Conservation (phyloP, 2,888 invertebrate species). For the Cosmorhoe ocellata region DNA sequence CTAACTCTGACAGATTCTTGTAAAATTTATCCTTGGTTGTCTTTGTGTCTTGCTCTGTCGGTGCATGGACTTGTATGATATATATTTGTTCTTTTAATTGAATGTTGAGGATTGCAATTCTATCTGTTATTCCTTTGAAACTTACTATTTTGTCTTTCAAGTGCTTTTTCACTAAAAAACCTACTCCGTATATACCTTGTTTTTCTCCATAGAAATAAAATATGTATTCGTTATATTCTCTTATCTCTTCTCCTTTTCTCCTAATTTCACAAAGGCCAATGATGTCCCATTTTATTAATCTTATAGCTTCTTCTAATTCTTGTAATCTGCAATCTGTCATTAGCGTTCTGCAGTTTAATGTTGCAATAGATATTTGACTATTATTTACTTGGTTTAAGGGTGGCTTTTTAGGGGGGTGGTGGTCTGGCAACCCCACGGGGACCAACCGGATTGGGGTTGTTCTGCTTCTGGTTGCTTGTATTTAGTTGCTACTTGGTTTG, state of each 20-base stretch:
- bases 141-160: constrained; percentile 4
- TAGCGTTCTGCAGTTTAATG: constrained; percentile 9
- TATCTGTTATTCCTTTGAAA: constrained; percentile 5
- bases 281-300: constrained; percentile 32
- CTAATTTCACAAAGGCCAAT: constrained; percentile 34
- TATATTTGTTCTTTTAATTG: not conserved
- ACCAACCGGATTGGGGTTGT: constrained; percentile 34
- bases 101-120: constrained; percentile 18
- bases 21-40: constrained; percentile 1
- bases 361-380: constrained; percentile 9
- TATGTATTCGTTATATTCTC: constrained; percentile 2
- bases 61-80: not conserved
- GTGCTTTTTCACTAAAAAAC: constrained; percentile 16
- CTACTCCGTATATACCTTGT: constrained; percentile 5
- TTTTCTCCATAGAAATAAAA: not conserved
- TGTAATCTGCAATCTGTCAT: not conserved
- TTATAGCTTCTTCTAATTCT: constrained; percentile 26
- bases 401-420: too few species aligned
- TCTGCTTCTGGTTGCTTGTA: constrained; percentile 19
- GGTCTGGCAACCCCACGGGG: constrained; percentile 24
- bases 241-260: constrained; percentile 26
- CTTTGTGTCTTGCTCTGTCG: not conserved
- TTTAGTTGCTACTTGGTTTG: constrained; percentile 14
- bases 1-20: not conserved
- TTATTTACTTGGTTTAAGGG: not conserved